Conservation (phyloP, 2,113 vertebrate species). For the Hemiprocne comata region DNA sequence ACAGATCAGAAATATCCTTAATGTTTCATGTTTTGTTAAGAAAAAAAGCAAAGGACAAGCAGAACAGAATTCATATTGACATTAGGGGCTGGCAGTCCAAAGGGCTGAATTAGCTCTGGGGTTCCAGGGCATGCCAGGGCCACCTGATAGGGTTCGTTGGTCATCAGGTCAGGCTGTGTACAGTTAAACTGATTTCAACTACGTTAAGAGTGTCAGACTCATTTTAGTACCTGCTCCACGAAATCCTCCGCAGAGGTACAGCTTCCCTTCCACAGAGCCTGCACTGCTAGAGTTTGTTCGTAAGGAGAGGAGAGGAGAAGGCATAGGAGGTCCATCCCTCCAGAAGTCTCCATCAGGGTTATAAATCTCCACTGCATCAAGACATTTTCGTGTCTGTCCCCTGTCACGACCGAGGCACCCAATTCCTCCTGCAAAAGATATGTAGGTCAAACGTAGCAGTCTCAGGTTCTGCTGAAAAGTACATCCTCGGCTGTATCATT, state of each 20-base stretch:
- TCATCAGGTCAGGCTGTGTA: background rate
- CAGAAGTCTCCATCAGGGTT: slow-evolving; percentile 90
- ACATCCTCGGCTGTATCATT: background rate
- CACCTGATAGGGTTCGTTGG: background rate
- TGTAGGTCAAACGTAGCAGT: background rate
- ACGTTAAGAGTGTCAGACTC: background rate
- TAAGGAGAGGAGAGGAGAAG: slow-evolving; percentile 87
- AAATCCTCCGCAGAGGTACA: slow-evolving; percentile 95
- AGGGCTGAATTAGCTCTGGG: background rate
- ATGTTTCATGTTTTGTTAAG: background rate
- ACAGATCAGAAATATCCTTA: background rate
- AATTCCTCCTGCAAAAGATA: slow-evolving; percentile 85
- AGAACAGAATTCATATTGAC: slow-evolving; percentile 16
- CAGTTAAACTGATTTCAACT: background rate
- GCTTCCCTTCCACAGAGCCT: slow-evolving; percentile 88
- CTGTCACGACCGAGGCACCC: slow-evolving; percentile 88
- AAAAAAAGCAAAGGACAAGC: background rate
- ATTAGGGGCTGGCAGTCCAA: background rate
- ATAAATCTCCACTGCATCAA: slow-evolving; percentile 92
- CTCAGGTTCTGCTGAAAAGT: background rate
- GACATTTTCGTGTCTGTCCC: slow-evolving; percentile 92
- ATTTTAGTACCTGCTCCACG: slow-evolving; percentile 87
- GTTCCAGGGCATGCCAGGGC: background rate
- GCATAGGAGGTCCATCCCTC: slow-evolving; percentile 89
- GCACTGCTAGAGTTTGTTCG: slow-evolving; percentile 85